Evolutionary conservation across 2,797 vertebrate species (phyloP).

Genomic region (Buphagus erythrorhynchus): DNA sequence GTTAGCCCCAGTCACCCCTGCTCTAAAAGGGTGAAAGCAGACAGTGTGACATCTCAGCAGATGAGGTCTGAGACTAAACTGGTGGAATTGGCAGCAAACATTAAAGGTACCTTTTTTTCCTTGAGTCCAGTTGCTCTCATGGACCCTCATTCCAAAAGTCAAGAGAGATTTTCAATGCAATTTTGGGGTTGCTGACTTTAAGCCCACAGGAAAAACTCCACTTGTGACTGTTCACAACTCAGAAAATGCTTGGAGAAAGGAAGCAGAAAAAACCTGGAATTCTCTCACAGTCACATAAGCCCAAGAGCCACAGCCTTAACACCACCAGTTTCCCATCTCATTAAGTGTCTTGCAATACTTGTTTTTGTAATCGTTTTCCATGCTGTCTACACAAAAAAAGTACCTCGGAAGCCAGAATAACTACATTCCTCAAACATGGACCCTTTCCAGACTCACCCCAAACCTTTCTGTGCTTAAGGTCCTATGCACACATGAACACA

Average conservation of each 20-base stretch:
- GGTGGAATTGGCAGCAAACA: not conserved
- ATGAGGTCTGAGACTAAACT: not conserved
- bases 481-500: not conserved
- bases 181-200: not conserved
- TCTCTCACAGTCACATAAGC: not conserved
- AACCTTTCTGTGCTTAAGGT: slow-evolving; percentile 24
- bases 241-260: not conserved
- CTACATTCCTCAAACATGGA: slow-evolving; percentile 35
- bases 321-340: slow-evolving; percentile 16
- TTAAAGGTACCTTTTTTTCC: not conserved
- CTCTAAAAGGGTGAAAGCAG: not conserved
- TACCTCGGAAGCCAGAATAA: slow-evolving; percentile 20
- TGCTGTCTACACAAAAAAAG: slow-evolving; percentile 33
- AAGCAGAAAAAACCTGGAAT: not conserved
- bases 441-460: slow-evolving; percentile 43
- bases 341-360: slow-evolving; percentile 57
- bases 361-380: slow-evolving; percentile 44
- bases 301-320: not conserved
- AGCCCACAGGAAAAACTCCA: not conserved
- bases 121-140: not conserved
- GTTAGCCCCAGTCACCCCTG: not conserved
- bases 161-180: not conserved
- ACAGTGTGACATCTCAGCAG: not conserved
- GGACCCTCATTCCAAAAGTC: not conserved
- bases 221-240: not conserved